Conservation (phyloP, 2,888 invertebrate species). For the Drosophila basisetae region DNA sequence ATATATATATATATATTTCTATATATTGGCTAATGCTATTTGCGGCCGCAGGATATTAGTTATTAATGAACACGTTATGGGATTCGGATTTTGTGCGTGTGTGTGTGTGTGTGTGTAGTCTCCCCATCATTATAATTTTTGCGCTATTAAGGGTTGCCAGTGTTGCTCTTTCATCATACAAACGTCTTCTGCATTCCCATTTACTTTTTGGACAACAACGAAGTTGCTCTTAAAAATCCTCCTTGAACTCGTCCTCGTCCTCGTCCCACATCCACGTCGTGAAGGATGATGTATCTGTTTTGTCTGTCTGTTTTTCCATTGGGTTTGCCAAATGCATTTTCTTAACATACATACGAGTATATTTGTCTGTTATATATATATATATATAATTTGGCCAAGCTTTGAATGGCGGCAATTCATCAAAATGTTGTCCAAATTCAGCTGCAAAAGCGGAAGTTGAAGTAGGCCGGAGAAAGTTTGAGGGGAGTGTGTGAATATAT, state of each 20-base stretch:
- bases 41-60: slow-evolving; percentile 78
- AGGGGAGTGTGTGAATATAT: neutral
- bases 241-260: slow-evolving; percentile 37
- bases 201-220: slow-evolving; percentile 26
- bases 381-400: slow-evolving; percentile 52
- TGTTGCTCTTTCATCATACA: slow-evolving; percentile 52
- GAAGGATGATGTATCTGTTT: slow-evolving; percentile 69
- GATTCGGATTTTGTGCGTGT: slow-evolving; percentile 33
- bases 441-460: slow-evolving; percentile 25
- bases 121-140: slow-evolving; percentile 37
- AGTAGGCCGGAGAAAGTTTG: too few species aligned
- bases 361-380: slow-evolving; percentile 22
- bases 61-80: slow-evolving; percentile 76
- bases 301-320: slow-evolving; percentile 1
- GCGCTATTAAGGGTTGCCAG: slow-evolving; percentile 69
- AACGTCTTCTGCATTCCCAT: slow-evolving; percentile 44
- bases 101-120: slow-evolving; percentile 3
- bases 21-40: slow-evolving; percentile 71
- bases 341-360: slow-evolving; percentile 41
- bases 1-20: neutral
- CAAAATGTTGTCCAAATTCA: slow-evolving; percentile 60
- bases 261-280: slow-evolving; percentile 8
- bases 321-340: slow-evolving; percentile 54
- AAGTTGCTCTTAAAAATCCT: slow-evolving; percentile 52
- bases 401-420: slow-evolving; percentile 63